These are phyloP conservation scores for Zeus faber DNA, from an alignment of 2,113 vertebrate genomes.

Conservation along the genomic window DNA sequence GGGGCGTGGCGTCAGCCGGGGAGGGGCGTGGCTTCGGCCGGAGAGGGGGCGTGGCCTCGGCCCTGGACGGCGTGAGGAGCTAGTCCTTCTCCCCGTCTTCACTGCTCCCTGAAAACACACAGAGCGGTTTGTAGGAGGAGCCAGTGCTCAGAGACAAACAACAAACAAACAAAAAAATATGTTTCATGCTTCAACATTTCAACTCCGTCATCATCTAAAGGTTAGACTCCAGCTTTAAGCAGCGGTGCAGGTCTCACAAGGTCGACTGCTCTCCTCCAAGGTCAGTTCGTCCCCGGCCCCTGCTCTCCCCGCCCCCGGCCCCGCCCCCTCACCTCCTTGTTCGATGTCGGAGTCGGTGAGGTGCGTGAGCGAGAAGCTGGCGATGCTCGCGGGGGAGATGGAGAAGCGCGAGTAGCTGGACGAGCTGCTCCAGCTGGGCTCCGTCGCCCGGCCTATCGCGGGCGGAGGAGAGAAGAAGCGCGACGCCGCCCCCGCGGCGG, in stretches of 20 bases:
- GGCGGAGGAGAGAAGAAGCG: constrained; percentile 85
- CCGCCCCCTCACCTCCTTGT: constrained; percentile 85
- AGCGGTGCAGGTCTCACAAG: no score
- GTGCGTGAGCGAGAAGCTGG: constrained; percentile 95
- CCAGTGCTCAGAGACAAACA: constrained; percentile 9
- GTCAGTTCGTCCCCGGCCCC: constrained; percentile 62
- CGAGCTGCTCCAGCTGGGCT: constrained; percentile 83
- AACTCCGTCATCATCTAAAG: no score
- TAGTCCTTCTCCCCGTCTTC: constrained; percentile 97
- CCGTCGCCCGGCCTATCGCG: constrained; percentile 56
- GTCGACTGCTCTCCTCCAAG: no score
- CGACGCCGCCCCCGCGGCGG: constrained; percentile 68
- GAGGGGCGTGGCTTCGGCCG: constrained; percentile 52
- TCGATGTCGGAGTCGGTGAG: constrained; percentile 96
- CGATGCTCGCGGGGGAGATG: constrained; percentile 92
- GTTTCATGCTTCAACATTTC: no score
- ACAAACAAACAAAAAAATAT: background rate
- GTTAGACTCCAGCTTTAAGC: no score
- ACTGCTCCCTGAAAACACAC: constrained; percentile 90
- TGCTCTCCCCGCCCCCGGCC: constrained; percentile 61
- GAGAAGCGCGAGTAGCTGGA: constrained; percentile 91
- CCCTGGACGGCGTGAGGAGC: constrained; percentile 29
- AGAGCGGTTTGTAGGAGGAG: no score
- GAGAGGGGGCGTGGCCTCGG: no score
- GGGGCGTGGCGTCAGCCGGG: constrained; percentile 38